Evolutionary conservation across 2,113 vertebrate species (phyloP).

Genomic region (Prionailurus viverrinus): DNA sequence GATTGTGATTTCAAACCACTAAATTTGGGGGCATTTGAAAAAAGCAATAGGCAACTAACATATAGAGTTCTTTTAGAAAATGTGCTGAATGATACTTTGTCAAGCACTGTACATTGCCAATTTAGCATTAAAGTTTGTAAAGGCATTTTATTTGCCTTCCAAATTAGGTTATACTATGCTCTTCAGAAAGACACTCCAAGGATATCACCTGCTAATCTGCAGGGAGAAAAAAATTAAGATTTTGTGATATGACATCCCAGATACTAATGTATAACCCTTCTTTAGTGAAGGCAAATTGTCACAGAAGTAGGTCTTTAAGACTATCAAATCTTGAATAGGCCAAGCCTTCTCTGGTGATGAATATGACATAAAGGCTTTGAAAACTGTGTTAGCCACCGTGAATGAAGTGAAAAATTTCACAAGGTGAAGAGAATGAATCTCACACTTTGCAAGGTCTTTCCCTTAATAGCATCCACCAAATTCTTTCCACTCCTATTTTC

Average conservation of each 20-base stretch:
- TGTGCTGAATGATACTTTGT: background rate
- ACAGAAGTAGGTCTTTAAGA: conserved; percentile 58
- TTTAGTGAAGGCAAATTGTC: conserved; percentile 30
- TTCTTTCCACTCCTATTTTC: background rate
- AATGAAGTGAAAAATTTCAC: conserved; percentile 59
- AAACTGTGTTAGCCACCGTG: conserved; percentile 34
- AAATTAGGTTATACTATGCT: conserved; percentile 23
- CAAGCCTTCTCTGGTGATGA: conserved; percentile 52
- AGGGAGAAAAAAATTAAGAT: background rate
- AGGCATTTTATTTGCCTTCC: conserved; percentile 52
- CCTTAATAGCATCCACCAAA: conserved; percentile 7
- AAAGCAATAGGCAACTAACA: background rate
- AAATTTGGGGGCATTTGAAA: background rate
- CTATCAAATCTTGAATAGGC: conserved; percentile 46
- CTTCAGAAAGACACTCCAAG: conserved; percentile 12
- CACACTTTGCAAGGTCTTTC: conserved; percentile 33
- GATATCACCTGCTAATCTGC: conserved; percentile 33
- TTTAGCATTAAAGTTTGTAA: conserved; percentile 49
- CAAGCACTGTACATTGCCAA: background rate
- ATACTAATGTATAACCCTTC: conserved; percentile 35
- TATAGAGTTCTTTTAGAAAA: background rate
- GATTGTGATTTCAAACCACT: background rate
- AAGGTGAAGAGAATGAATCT: conserved; percentile 53
- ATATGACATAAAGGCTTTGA: conserved; percentile 52
- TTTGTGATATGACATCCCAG: background rate